Percentiles rank a stretch among this genome's conserved stretches.
phyloP scores from a whole-genome alignment of 92 coral and sea anemone species.

The Virgularia gustaviana region DNA sequence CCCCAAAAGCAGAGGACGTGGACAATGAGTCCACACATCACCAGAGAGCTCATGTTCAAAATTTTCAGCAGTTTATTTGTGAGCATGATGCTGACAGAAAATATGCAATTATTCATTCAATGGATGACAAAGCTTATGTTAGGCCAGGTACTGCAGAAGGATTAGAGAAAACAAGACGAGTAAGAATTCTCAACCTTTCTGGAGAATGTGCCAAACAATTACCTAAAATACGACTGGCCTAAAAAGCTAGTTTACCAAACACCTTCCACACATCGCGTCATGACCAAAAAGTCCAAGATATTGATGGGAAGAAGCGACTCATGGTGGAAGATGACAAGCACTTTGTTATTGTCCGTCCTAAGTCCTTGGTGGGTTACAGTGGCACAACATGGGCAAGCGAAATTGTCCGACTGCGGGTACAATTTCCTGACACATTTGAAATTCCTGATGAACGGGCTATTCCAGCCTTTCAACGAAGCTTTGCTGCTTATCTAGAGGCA shows the following conservation, averaged over 20 bases:
- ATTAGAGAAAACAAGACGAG: slow-evolving; percentile 38
- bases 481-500: no score
- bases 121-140: slow-evolving; percentile 56
- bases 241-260: slow-evolving; percentile 54
- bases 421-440: slow-evolving; percentile 51
- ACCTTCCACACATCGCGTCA: slow-evolving; percentile 56
- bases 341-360: slow-evolving; percentile 50
- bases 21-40: slow-evolving; percentile 58
- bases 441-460: slow-evolving; percentile 22
- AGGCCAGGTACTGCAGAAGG: slow-evolving; percentile 63
- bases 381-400: slow-evolving; percentile 57
- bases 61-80: slow-evolving; percentile 49
- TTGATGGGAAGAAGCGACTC: neutral
- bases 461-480: neutral
- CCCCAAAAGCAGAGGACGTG: slow-evolving; percentile 42
- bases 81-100: slow-evolving; percentile 22
- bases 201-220: slow-evolving; percentile 51
- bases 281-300: slow-evolving; percentile 15
- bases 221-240: slow-evolving; percentile 68
- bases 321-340: slow-evolving; percentile 41
- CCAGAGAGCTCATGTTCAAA: slow-evolving; percentile 60
- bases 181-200: slow-evolving; percentile 48
- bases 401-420: slow-evolving; percentile 31
- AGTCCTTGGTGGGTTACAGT: slow-evolving; percentile 49
- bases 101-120: slow-evolving; percentile 44